Conservation (phyloP, 2,797 vertebrate species). For the Malurus leucopterus region DNA sequence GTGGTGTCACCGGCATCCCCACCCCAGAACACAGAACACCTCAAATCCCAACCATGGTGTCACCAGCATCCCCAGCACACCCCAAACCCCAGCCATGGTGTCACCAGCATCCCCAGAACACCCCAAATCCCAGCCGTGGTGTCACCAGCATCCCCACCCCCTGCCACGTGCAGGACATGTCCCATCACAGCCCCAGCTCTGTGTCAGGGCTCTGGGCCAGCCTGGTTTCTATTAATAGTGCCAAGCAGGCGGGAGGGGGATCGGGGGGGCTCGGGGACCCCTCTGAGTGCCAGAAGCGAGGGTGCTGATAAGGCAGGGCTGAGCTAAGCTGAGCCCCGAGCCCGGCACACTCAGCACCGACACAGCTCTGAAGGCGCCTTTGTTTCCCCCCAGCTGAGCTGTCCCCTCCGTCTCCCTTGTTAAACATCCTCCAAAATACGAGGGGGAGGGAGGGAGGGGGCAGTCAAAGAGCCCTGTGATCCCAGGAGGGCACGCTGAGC, state of each 20-base stretch:
- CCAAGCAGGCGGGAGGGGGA: background rate
- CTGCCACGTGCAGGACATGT: fast-evolving
- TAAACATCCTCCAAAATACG: slow-evolving; percentile 19
- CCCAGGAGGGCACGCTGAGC: background rate
- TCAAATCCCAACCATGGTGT: fast-evolving
- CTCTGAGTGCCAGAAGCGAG: fast-evolving
- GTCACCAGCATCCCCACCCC: background rate
- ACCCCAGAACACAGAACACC: background rate
- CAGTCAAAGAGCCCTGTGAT: slow-evolving; percentile 50
- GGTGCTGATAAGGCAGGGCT: background rate
- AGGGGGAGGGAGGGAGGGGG: background rate
- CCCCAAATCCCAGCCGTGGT: fast-evolving
- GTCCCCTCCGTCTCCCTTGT: slow-evolving; percentile 54
- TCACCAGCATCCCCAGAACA: background rate
- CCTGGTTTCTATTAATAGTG: background rate
- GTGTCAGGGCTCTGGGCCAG: background rate
- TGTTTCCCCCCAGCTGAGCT: slow-evolving; percentile 54
- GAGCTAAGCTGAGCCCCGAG: slow-evolving; percentile 1
- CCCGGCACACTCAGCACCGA: background rate
- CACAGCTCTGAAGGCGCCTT: slow-evolving; percentile 45
- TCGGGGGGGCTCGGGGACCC: background rate
- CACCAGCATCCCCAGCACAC: background rate
- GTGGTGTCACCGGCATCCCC: background rate
- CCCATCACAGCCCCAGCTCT: background rate
- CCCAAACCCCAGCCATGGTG: background rate